These are phyloP conservation scores for Apis florea DNA, from an alignment of 1,140 invertebrate genomes.

Conservation along the genomic window DNA sequence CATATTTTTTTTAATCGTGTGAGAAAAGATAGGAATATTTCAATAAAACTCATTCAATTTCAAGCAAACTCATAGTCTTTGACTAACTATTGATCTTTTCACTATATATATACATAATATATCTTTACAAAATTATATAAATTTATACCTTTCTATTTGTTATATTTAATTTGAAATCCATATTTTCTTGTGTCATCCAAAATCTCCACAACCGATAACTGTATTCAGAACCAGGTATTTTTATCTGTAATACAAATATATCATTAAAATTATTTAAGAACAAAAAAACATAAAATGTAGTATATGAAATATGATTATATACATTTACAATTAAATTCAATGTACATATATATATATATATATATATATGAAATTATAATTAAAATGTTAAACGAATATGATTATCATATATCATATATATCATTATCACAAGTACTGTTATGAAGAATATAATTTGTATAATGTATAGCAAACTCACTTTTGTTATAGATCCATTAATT, in stretches of 20 bases:
- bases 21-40: too few species aligned
- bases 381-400: neutral
- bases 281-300: neutral
- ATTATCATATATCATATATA: too few species aligned
- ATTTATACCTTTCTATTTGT: constrained; percentile 82
- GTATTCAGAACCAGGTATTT: constrained; percentile 83
- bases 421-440: neutral
- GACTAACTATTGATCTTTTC: too few species aligned
- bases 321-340: too few species aligned
- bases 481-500: constrained; percentile 77
- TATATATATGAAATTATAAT: constrained; percentile 16
- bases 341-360: neutral
- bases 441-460: neutral
- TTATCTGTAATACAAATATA: constrained; percentile 71
- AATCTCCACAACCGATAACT: constrained; percentile 87
- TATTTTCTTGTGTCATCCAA: constrained; percentile 86
- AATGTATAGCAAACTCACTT: constrained; percentile 57
- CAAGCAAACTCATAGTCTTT: too few species aligned
- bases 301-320: constrained; percentile 11
- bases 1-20: too few species aligned
- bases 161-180: constrained; percentile 83
- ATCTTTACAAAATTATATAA: neutral
- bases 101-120: neutral
- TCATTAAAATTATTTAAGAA: constrained; percentile 21
- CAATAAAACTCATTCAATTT: too few species aligned